Percentiles rank a stretch among this genome's conserved stretches.
phyloP scores from a whole-genome alignment of 2,113 vertebrate species.

The Mobula hypostoma region DNA sequence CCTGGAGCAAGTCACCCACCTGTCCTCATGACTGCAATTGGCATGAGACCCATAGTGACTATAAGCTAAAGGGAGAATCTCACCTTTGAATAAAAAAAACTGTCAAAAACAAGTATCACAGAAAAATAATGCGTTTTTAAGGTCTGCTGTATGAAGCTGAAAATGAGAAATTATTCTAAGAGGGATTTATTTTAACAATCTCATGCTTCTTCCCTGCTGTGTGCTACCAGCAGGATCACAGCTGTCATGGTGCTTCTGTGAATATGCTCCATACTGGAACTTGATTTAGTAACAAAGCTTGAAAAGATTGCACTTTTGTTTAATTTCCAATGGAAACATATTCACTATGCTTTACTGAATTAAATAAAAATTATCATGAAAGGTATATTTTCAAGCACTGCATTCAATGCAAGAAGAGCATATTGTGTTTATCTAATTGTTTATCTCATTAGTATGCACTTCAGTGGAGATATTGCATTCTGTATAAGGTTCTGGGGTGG shows the following conservation, averaged over 20 bases:
- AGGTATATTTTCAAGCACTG: not conserved
- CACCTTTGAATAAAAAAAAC: slow-evolving; percentile 18
- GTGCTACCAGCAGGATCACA: slow-evolving; percentile 28
- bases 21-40: slow-evolving; percentile 21
- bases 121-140: not conserved
- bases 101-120: not conserved
- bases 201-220: slow-evolving; percentile 24
- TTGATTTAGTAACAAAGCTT: not conserved
- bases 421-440: slow-evolving; percentile 7
- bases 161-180: not conserved
- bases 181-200: slow-evolving; percentile 18
- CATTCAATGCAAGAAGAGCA: not conserved
- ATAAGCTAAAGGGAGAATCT: not conserved
- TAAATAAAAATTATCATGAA: not conserved
- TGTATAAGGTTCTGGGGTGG: not conserved
- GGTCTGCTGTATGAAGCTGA: not conserved
- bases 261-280: slow-evolving; percentile 34
- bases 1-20: slow-evolving; percentile 33
- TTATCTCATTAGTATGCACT: not conserved
- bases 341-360: not conserved
- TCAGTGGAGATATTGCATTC: not conserved
- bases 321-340: not conserved
- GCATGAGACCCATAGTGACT: slow-evolving; percentile 5
- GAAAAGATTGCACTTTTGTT: slow-evolving; percentile 11
- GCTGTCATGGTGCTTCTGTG: slow-evolving; percentile 26